These are phyloP conservation scores for Drosophila azteca DNA, from an alignment of 1,140 invertebrate genomes.

Conservation along the genomic window DNA sequence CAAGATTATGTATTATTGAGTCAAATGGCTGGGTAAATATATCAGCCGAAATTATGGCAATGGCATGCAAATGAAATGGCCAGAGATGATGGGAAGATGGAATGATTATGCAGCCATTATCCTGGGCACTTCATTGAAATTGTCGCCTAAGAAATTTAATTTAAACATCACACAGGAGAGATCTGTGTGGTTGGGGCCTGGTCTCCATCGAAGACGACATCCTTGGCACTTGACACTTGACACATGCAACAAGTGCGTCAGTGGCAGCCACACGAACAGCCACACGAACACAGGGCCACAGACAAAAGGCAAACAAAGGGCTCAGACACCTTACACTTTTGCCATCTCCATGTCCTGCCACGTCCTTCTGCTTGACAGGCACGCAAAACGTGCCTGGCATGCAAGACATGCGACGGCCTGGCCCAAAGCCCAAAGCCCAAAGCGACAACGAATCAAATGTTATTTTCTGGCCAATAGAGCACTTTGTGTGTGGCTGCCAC, in stretches of 20 bases:
- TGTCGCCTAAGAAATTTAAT: constrained; percentile 61
- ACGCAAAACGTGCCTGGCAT: constrained; percentile 74
- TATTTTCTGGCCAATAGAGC: constrained; percentile 78
- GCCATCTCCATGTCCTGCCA: constrained; percentile 48
- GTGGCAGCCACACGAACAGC: constrained; percentile 13
- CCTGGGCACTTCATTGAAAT: constrained; percentile 48
- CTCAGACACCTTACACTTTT: constrained; percentile 16
- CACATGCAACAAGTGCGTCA: constrained; percentile 59
- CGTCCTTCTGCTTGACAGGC: constrained; percentile 35
- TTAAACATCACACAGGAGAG: constrained; percentile 49
- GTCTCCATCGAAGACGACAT: constrained; percentile 1
- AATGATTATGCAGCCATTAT: constrained; percentile 55
- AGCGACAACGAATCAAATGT: constrained; percentile 70
- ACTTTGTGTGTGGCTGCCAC: constrained; percentile 34
- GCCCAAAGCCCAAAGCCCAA: constrained; percentile 10
- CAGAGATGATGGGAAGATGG: constrained; percentile 16
- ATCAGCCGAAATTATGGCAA: constrained; percentile 74
- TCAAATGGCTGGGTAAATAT: constrained; percentile 72
- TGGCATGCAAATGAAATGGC: constrained; percentile 79
- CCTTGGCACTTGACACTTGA: constrained; percentile 54
- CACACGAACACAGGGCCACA: constrained; percentile 12
- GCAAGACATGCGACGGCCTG: constrained; percentile 37
- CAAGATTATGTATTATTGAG: constrained; percentile 63
- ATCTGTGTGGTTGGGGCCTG: too few species aligned
- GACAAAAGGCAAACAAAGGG: constrained; percentile 52